Evolutionary conservation across 2,797 vertebrate species (phyloP).

Genomic region (Sebastes cheni): DNA sequence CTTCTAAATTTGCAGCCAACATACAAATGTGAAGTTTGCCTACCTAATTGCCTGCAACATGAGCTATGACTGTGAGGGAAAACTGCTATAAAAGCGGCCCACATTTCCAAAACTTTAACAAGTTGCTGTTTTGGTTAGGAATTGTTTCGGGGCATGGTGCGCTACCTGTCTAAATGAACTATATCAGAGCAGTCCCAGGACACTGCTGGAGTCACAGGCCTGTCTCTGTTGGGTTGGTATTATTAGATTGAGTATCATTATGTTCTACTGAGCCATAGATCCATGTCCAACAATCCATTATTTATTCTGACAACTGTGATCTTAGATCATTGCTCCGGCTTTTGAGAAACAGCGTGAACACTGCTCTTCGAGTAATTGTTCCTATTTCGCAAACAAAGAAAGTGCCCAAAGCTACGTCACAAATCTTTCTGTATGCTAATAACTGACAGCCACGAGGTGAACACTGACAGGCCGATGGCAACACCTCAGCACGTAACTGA

Average conservation of each 20-base stretch:
- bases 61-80: neutral
- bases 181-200: neutral
- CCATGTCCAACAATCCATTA: neutral
- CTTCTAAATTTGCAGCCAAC: constrained; percentile 13
- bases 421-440: constrained; percentile 22
- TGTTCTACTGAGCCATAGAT: neutral
- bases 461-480: constrained; percentile 20
- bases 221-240: neutral
- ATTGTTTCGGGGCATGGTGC: neutral
- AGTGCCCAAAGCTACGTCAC: neutral
- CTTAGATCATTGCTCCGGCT: constrained; percentile 2
- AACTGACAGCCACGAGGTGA: constrained; percentile 20
- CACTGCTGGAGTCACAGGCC: neutral
- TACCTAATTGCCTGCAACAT: constrained; percentile 16
- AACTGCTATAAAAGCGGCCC: neutral
- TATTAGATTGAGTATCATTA: neutral
- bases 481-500: constrained; percentile 7
- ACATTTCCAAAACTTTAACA: constrained; percentile 14
- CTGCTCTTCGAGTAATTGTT: constrained; percentile 7
- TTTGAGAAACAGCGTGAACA: neutral
- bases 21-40: constrained; percentile 22
- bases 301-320: constrained; percentile 18
- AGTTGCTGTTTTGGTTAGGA: constrained; percentile 11
- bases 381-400: constrained; percentile 23
- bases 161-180: constrained; percentile 21